These are phyloP conservation scores for Epicauta chinensis DNA, from an alignment of 1,140 invertebrate species.

Conservation along the genomic window DNA sequence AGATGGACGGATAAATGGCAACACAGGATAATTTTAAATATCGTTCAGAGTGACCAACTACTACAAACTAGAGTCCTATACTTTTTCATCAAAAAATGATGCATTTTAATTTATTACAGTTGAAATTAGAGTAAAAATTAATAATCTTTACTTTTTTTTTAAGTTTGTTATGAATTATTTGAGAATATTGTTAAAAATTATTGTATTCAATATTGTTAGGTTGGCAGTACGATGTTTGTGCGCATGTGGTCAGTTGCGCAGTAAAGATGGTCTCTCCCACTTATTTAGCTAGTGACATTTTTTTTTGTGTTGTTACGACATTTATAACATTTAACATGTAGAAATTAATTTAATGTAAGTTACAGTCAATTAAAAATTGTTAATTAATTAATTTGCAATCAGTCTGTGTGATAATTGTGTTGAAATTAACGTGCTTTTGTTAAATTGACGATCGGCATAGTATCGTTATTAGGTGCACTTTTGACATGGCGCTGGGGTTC, in stretches of 20 bases:
- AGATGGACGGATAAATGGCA: too few relatives aligned
- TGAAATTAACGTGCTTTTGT: background rate
- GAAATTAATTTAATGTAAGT: slow-evolving; percentile 33
- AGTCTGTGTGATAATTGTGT: background rate
- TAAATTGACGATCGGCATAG: slow-evolving; percentile 16
- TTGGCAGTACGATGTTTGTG: background rate
- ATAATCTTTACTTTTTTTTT: too few relatives aligned
- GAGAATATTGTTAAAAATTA: too few relatives aligned
- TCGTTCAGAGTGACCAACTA: too few relatives aligned
- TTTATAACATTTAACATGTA: slow-evolving; percentile 38
- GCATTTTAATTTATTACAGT: too few relatives aligned
- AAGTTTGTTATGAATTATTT: too few relatives aligned
- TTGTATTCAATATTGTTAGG: background rate
- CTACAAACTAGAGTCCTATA: too few relatives aligned
- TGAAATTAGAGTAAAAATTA: too few relatives aligned
- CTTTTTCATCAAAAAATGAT: too few relatives aligned
- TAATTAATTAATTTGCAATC: too few relatives aligned
- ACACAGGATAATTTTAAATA: too few relatives aligned
- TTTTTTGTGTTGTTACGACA: slow-evolving; percentile 37
- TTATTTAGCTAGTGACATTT: slow-evolving; percentile 34
- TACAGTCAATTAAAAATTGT: background rate
- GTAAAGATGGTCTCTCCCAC: slow-evolving; percentile 31
- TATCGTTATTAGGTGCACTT: slow-evolving; percentile 20
- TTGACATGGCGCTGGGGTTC: slow-evolving; percentile 34
- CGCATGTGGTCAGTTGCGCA: background rate